These are phyloP conservation scores for Cygnus atratus DNA, from an alignment of 2,113 vertebrate genomes.

Conservation along the genomic window DNA sequence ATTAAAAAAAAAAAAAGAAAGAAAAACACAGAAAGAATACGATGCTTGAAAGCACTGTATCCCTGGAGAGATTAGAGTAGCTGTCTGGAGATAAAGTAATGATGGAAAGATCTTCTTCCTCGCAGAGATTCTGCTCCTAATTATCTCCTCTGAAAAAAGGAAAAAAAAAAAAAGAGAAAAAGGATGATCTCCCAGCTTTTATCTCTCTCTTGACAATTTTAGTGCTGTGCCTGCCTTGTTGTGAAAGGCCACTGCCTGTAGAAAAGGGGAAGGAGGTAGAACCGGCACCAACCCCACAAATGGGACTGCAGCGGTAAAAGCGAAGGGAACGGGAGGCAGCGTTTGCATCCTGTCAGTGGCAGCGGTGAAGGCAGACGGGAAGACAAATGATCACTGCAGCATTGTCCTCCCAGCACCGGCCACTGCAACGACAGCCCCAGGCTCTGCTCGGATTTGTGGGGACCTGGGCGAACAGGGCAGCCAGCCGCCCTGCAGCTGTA, in stretches of 20 bases:
- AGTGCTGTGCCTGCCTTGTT: background rate
- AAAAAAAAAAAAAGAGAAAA: background rate
- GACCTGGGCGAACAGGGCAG: background rate
- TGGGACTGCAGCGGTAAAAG: background rate
- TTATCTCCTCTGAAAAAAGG: background rate
- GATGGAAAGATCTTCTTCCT: constrained; percentile 50
- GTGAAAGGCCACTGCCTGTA: background rate
- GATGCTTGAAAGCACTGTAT: background rate
- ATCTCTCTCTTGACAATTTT: constrained; percentile 23
- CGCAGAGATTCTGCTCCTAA: constrained; percentile 42
- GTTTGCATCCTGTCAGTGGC: background rate
- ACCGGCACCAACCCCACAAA: background rate
- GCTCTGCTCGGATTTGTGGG: background rate
- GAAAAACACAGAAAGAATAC: background rate
- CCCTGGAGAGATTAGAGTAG: constrained; percentile 50
- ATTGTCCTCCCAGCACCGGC: background rate
- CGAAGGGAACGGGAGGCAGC: background rate
- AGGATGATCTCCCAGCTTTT: background rate
- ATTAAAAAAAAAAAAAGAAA: constrained; percentile 24
- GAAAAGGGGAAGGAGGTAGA: background rate
- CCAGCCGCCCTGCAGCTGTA: background rate
- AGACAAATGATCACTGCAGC: background rate
- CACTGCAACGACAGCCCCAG: background rate
- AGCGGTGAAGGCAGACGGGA: background rate
- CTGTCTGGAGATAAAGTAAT: constrained; percentile 45